Conservation (phyloP, 2,797 vertebrate species). For the Pampus argenteus region DNA sequence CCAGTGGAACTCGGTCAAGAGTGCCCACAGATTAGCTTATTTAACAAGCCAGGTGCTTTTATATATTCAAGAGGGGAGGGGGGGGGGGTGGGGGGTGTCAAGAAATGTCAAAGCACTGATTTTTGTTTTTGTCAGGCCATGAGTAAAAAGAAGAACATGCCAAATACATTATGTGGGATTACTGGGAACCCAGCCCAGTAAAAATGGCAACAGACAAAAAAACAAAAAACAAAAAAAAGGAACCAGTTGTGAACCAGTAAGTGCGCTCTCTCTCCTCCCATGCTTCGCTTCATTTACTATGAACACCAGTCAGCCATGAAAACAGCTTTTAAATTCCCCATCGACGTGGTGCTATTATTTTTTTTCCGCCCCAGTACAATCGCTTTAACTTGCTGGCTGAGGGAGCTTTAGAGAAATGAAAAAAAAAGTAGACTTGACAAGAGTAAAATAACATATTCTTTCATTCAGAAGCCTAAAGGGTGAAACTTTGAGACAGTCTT, state of each 20-base stretch:
- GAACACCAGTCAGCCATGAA: conserved; percentile 57
- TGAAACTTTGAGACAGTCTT: conserved; percentile 61
- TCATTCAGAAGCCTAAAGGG: conserved; percentile 55
- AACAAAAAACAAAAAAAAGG: conserved; percentile 30
- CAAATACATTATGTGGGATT: conserved; percentile 61
- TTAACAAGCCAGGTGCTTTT: conserved; percentile 64
- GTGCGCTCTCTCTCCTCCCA: conserved; percentile 64
- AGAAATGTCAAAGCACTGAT: conserved; percentile 45
- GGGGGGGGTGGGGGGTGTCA: too few relatives aligned
- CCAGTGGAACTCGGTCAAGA: conserved; percentile 45
- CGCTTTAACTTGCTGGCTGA: conserved; percentile 49
- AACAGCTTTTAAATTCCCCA: conserved; percentile 41
- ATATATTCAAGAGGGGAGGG: conserved; percentile 38
- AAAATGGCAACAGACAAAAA: conserved; percentile 61
- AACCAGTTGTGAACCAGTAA: conserved; percentile 66
- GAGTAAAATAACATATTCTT: conserved; percentile 59
- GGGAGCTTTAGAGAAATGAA: conserved; percentile 39
- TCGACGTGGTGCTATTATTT: conserved; percentile 26
- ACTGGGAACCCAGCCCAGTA: conserved; percentile 86
- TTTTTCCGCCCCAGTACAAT: conserved; percentile 47
- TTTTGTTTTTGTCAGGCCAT: conserved; percentile 40
- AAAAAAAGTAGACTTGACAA: conserved; percentile 48
- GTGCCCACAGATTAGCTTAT: conserved; percentile 78
- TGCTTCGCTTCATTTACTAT: conserved; percentile 57
- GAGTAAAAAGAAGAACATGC: conserved; percentile 49